Evolutionary conservation across 1,140 invertebrate species (phyloP).

Genomic region (Drosophila obscura): DNA sequence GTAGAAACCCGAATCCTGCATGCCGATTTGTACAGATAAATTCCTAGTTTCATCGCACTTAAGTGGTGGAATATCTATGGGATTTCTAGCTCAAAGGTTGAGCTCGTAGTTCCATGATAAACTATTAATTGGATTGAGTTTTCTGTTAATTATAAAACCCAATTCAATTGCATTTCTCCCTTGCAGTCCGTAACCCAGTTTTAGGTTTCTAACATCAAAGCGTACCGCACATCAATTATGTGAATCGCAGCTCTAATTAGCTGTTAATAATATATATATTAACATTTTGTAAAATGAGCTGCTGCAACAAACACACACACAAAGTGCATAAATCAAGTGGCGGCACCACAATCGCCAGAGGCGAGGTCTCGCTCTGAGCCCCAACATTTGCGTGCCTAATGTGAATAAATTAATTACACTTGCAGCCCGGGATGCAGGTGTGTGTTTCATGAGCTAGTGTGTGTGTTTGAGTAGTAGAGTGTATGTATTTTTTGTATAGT

Average conservation of each 20-base stretch:
- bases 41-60: slow-evolving; percentile 19
- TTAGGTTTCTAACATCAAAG: background rate
- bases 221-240: slow-evolving; percentile 49
- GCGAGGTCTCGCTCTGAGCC: slow-evolving; percentile 3
- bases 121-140: slow-evolving; percentile 44
- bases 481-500: slow-evolving; percentile 1
- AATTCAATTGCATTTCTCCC: slow-evolving; percentile 28
- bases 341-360: slow-evolving; percentile 40
- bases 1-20: slow-evolving; percentile 1
- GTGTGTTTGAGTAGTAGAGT: slow-evolving; percentile 5
- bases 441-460: slow-evolving; percentile 4
- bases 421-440: slow-evolving; percentile 4
- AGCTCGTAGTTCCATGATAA: slow-evolving; percentile 24
- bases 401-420: slow-evolving; percentile 75
- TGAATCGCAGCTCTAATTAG: slow-evolving; percentile 71
- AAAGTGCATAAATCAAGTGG: slow-evolving; percentile 76
- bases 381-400: slow-evolving; percentile 70
- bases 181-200: slow-evolving; percentile 4
- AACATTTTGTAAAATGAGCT: slow-evolving; percentile 61
- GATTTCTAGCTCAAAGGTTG: slow-evolving; percentile 31
- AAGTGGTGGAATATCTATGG: slow-evolving; percentile 18
- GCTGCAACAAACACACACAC: slow-evolving; percentile 19
- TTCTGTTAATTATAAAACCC: slow-evolving; percentile 38
- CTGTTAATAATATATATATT: slow-evolving; percentile 81
- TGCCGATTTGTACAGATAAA: slow-evolving; percentile 23